phyloP scores from a whole-genome alignment of 2,113 vertebrate species.

The Oreochromis aureus region DNA sequence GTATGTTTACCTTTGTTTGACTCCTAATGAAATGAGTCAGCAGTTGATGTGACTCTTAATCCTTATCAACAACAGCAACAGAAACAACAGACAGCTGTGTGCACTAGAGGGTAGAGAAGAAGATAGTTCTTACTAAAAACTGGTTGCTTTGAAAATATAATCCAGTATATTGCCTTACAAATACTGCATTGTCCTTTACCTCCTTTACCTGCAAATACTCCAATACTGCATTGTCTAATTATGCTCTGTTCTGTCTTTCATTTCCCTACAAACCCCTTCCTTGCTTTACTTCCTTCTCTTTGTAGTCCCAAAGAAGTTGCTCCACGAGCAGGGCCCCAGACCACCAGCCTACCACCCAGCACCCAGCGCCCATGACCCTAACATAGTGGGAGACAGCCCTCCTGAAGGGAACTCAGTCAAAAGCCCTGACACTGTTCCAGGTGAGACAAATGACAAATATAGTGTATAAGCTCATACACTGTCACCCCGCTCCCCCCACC shows the following conservation, averaged over 20 bases:
- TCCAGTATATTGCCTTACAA: not conserved
- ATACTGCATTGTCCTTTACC: not conserved
- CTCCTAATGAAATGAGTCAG: not conserved
- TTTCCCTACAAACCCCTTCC: not conserved
- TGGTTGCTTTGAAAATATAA: not conserved
- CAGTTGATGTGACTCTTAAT: not conserved
- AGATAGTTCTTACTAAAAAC: not conserved
- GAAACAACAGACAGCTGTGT: not conserved
- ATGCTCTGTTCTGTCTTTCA: not conserved
- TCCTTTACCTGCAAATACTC: not conserved
- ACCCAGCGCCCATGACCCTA: constrained; percentile 75
- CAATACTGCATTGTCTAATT: not conserved
- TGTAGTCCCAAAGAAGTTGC: constrained; percentile 84
- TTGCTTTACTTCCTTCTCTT: constrained; percentile 14
- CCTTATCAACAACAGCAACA: not conserved
- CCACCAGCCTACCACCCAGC: constrained; percentile 66
- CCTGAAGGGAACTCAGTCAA: constrained; percentile 74
- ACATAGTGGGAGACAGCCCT: constrained; percentile 81
- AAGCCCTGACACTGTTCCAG: constrained; percentile 71
- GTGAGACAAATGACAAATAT: constrained; percentile 53
- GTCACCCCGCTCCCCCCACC: not conserved
- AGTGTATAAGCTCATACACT: not conserved
- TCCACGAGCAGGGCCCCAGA: constrained; percentile 76
- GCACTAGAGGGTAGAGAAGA: not conserved
- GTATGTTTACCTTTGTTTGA: not conserved